These are phyloP conservation scores for Thumatha senex DNA, from an alignment of 2,888 invertebrate species.

Conservation along the genomic window DNA sequence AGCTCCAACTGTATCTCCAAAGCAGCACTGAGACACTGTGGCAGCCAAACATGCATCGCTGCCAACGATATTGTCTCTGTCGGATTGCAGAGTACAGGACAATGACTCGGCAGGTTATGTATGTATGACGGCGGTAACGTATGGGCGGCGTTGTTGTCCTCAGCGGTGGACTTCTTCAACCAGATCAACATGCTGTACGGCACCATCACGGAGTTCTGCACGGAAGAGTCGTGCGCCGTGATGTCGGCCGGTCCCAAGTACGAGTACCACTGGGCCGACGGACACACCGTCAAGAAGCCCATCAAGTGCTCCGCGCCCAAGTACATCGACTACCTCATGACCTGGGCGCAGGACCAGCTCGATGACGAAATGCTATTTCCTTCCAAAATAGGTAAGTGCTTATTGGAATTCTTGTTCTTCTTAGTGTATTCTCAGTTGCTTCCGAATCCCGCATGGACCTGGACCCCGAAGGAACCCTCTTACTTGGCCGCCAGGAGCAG, in stretches of 20 bases:
- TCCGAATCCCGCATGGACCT: too few species aligned
- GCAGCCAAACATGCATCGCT: too few species aligned
- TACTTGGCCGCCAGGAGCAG: too few species aligned
- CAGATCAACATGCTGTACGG: conserved; percentile 99
- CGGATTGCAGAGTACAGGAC: too few species aligned
- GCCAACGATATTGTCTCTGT: too few species aligned
- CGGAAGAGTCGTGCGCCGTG: conserved; percentile 97
- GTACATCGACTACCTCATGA: conserved; percentile 99
- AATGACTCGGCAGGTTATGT: too few species aligned
- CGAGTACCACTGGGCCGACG: conserved; percentile 99
- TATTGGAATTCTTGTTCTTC: too few species aligned
- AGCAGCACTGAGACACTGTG: too few species aligned
- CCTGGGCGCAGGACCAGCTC: conserved; percentile 99
- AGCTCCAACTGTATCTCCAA: too few species aligned
- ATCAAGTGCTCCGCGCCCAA: conserved; percentile 99
- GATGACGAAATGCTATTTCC: conserved; percentile 99
- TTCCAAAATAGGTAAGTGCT: conserved; percentile 90
- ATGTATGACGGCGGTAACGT: too few species aligned
- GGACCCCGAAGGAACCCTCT: too few species aligned
- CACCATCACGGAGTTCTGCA: conserved; percentile 99
- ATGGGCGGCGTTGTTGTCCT: background rate
- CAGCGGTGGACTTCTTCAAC: conserved; percentile 99
- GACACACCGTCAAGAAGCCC: conserved; percentile 98
- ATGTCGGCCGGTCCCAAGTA: conserved; percentile 99
- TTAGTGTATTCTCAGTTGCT: too few species aligned